These are phyloP conservation scores for Spisula solida DNA, from an alignment of 2,888 invertebrate genomes.

Conservation along the genomic window DNA sequence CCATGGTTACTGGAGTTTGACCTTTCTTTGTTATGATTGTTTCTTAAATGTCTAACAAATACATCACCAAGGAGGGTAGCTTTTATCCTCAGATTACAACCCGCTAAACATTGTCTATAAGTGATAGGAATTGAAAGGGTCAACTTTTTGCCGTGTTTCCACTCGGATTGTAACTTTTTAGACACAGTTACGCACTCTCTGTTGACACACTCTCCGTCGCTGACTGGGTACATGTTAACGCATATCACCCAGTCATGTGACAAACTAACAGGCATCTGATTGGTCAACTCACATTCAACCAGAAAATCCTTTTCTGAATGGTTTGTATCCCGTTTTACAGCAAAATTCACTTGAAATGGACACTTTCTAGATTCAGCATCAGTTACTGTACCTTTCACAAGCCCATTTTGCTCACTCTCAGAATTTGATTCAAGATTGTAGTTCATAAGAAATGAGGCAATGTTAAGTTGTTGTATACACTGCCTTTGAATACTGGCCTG, in stretches of 20 bases:
- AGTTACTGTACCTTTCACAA: neutral
- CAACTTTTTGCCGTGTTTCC: slow-evolving; percentile 28
- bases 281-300: slow-evolving; percentile 65
- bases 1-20: neutral
- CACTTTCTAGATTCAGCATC: neutral
- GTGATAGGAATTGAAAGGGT: neutral
- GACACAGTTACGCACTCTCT: neutral
- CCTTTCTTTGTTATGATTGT: neutral
- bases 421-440: slow-evolving; percentile 1
- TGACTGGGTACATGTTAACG: slow-evolving; percentile 35
- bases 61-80: slow-evolving; percentile 4
- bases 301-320: slow-evolving; percentile 12
- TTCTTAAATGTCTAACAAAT: neutral
- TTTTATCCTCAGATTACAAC: slow-evolving; percentile 33
- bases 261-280: slow-evolving; percentile 56
- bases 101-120: slow-evolving; percentile 13
- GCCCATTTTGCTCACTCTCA: neutral
- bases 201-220: no score
- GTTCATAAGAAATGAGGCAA: slow-evolving; percentile 50
- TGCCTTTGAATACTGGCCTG: slow-evolving; percentile 7
- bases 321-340: neutral
- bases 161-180: slow-evolving; percentile 6
- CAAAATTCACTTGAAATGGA: slow-evolving; percentile 15
- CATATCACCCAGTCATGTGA: slow-evolving; percentile 68
- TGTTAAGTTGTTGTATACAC: slow-evolving; percentile 48